Evolutionary conservation across 1,140 invertebrate genomes (phyloP).

Genomic region (Sitobion miscanthi): DNA sequence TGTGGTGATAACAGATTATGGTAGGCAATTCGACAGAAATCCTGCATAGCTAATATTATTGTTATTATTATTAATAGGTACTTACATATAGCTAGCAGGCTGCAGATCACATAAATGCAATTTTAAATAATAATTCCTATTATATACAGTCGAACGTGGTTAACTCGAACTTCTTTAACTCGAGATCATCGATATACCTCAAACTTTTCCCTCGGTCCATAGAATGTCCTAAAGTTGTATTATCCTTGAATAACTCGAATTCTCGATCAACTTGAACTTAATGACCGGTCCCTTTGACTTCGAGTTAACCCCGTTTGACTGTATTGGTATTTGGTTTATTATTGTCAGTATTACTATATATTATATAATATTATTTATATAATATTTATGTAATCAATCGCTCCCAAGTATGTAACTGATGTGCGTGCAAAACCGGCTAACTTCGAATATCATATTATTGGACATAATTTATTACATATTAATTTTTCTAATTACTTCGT

Average conservation of each 20-base stretch:
- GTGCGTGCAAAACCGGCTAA: background rate
- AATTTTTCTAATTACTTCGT: background rate
- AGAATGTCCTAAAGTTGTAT: too few species aligned
- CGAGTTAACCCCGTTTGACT: too few species aligned
- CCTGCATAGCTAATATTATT: background rate
- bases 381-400: background rate
- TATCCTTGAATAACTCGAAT: too few species aligned
- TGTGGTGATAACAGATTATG: too few species aligned
- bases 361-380: background rate
- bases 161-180: too few species aligned
- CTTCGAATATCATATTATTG: background rate
- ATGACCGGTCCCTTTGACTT: too few species aligned
- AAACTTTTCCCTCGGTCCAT: too few species aligned
- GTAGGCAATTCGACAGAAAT: background rate
- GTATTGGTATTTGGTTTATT: background rate
- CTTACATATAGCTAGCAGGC: background rate
- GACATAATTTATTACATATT: background rate
- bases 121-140: slow-evolving; percentile 29
- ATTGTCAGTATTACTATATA: background rate
- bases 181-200: too few species aligned
- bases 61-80: background rate
- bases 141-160: background rate
- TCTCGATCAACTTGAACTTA: too few species aligned
- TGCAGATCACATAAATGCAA: background rate
- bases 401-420: background rate